These are phyloP conservation scores for Megalonaias nervosa DNA, from an alignment of 1,140 invertebrate genomes.

Conservation along the genomic window DNA sequence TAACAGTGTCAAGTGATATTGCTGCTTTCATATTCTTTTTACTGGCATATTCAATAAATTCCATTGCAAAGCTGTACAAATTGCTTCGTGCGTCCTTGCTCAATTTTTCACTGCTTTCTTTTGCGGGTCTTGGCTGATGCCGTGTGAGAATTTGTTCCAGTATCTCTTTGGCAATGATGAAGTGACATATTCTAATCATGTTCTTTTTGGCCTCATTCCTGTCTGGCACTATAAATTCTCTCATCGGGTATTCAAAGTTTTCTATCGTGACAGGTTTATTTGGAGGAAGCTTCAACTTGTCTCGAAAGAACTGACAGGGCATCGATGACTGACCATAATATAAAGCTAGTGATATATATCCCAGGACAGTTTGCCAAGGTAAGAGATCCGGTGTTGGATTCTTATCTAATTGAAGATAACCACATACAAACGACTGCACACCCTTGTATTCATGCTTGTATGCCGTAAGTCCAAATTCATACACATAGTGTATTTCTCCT, in stretches of 20 bases:
- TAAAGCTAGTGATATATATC: constrained; percentile 22
- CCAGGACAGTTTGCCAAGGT: constrained; percentile 25
- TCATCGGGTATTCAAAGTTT: constrained; percentile 12
- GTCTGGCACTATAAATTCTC: constrained; percentile 17
- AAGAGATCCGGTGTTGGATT: neutral
- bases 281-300: neutral
- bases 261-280: constrained; percentile 21
- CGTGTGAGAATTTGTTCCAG: constrained; percentile 22
- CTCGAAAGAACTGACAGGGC: constrained; percentile 33
- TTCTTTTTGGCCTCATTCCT: constrained; percentile 4
- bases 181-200: constrained; percentile 31
- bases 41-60: constrained; percentile 30
- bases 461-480: constrained; percentile 30
- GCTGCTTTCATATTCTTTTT: constrained; percentile 8
- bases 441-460: constrained; percentile 23
- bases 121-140: neutral
- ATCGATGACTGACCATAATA: constrained; percentile 32
- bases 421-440: constrained; percentile 15
- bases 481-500: constrained; percentile 13
- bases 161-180: constrained; percentile 26
- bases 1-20: constrained; percentile 8
- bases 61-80: constrained; percentile 28
- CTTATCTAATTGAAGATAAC: constrained; percentile 20
- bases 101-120: neutral
- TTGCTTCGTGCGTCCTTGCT: constrained; percentile 29